Base-by-base conservation (phyloP, 64 coral and sea anemone species). In the Acropora yongei region DNA sequence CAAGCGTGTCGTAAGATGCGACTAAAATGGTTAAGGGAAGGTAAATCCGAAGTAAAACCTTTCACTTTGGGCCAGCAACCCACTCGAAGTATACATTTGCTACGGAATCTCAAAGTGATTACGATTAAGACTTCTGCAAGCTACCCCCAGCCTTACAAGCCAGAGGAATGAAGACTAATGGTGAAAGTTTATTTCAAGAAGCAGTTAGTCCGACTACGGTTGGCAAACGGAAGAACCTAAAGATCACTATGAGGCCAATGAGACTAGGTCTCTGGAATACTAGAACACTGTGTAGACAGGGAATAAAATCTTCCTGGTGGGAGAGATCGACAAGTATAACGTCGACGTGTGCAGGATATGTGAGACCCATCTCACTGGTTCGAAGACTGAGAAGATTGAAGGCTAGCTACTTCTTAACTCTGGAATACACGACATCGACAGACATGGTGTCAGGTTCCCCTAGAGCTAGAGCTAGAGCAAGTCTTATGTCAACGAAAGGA, bases 151-250 rank as follows among this genome's bases (percentile, higher is more conserved):
- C 77, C 77, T 41, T 47, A 79, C 41, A 79, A 79, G 77, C 77
- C 77, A 16, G 77, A 79, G 44, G 14, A 47, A 79, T 4, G 77
- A 79, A 41, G 43, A 79, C 77, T 79, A 46, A 47, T 79, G 77
- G 77, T 79, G 77, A 79, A 49, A 79, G 77, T 41, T 79, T 79
- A 41, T 79, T 41, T 79, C 77, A 79, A 79, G 77, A 79, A 79
- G 77, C 77, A n/a, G 47, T 47, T 79, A 0, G 77, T 79, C 77
- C 44, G 77, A 79, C 47, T 46, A 10, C 6, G 47, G 77, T n/a
- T 30, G 5, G 0, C 77, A 79, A 46, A 49, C 43, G 5, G 77
- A 47, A 79, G 77, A 79, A 79, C 77, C 47, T 79, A 79, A 79
- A 79, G 5, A 79, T 79, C 77, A 79, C 65, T 83, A 83, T 58